Percentiles rank a stretch among this genome's conserved stretches.
phyloP scores from a whole-genome alignment of 1,140 invertebrate genomes.

The Bacillus rossius region DNA sequence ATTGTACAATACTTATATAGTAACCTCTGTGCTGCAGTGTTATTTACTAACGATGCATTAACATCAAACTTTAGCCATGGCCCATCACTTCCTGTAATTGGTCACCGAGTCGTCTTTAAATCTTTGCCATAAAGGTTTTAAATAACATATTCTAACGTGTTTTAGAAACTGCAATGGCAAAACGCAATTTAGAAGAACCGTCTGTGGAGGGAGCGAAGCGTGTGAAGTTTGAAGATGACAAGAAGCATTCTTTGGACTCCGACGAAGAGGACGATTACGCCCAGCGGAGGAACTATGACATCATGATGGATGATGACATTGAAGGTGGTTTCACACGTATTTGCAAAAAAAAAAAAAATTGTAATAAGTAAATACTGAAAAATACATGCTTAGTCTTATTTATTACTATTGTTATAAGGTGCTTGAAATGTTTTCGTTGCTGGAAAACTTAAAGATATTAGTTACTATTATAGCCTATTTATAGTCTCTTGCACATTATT shows the following conservation, averaged over 20 bases:
- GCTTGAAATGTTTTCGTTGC: too few relatives aligned
- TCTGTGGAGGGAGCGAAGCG: neutral
- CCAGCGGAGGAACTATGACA: conserved; percentile 8
- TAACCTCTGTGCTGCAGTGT: too few relatives aligned
- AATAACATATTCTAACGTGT: neutral
- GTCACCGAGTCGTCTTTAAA: too few relatives aligned
- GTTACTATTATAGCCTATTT: too few relatives aligned
- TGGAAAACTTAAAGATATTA: too few relatives aligned
- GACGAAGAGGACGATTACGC: conserved; percentile 12
- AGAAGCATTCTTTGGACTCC: conserved; percentile 11
- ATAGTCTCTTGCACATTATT: too few relatives aligned
- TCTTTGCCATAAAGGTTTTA: too few relatives aligned
- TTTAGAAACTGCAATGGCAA: neutral
- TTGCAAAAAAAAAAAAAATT: neutral
- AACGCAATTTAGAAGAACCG: conserved; percentile 6
- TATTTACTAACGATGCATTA: too few relatives aligned
- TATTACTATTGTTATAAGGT: neutral
- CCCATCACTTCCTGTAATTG: too few relatives aligned
- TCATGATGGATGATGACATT: conserved; percentile 11
- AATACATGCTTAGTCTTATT: neutral
- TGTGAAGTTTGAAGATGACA: neutral
- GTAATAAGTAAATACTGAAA: neutral
- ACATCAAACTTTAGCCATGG: too few relatives aligned
- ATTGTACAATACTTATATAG: too few relatives aligned
- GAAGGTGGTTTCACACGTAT: conserved; percentile 12